These are phyloP conservation scores for Ageneiosus marmoratus DNA, from an alignment of 2,113 vertebrate genomes.

Conservation along the genomic window DNA sequence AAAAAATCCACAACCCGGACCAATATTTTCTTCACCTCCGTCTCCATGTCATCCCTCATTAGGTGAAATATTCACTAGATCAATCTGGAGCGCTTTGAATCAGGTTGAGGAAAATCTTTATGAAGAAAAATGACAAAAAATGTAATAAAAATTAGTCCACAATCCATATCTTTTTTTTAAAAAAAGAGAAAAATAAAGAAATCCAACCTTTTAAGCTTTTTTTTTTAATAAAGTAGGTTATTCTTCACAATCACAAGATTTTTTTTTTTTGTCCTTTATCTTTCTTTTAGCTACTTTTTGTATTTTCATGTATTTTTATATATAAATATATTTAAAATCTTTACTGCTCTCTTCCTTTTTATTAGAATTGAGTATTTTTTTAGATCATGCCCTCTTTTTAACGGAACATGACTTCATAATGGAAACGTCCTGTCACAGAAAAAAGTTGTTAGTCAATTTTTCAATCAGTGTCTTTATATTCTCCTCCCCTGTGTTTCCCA, in stretches of 20 bases:
- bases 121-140: slow-evolving; percentile 10
- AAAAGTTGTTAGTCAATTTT: slow-evolving; percentile 40
- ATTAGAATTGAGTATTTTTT: slow-evolving; percentile 71
- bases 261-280: slow-evolving; percentile 65
- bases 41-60: neutral
- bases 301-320: slow-evolving; percentile 75
- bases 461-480: slow-evolving; percentile 36
- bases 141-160: slow-evolving; percentile 35
- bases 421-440: slow-evolving; percentile 47
- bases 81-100: slow-evolving; percentile 27
- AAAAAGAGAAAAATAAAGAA: slow-evolving; percentile 13
- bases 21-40: slow-evolving; percentile 17
- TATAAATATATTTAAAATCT: slow-evolving; percentile 76
- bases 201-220: slow-evolving; percentile 71
- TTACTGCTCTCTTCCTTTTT: slow-evolving; percentile 70
- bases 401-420: slow-evolving; percentile 60
- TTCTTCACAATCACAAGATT: slow-evolving; percentile 58
- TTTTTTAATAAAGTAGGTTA: slow-evolving; percentile 65
- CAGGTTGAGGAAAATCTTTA: slow-evolving; percentile 26
- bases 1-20: slow-evolving; percentile 36
- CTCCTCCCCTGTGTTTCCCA: slow-evolving; percentile 30
- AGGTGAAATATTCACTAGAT: slow-evolving; percentile 44
- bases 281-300: slow-evolving; percentile 76
- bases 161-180: slow-evolving; percentile 56
- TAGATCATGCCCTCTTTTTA: slow-evolving; percentile 70